Conservation (phyloP, 1,140 invertebrate genomes). For the Chironomus tepperi region DNA sequence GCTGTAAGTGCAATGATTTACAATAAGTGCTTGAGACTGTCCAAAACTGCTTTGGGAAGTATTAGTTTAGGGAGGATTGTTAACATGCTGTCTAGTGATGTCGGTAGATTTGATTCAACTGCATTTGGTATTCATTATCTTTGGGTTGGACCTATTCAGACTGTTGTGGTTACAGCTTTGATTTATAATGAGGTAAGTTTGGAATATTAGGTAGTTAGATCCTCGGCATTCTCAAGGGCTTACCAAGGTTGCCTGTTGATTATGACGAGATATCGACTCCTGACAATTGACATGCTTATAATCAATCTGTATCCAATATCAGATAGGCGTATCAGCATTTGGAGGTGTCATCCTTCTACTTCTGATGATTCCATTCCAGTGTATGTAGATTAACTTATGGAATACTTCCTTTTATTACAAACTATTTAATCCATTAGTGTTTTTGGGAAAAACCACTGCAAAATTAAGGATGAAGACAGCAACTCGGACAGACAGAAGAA, state of each 20-base stretch:
- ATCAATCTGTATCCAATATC: not conserved
- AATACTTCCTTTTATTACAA: not conserved
- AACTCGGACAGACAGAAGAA: conserved; percentile 62
- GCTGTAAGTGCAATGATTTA: conserved; percentile 16
- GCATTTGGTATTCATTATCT: conserved; percentile 47
- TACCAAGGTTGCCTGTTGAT: too few relatives aligned
- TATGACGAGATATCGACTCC: too few relatives aligned
- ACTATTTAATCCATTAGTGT: conserved; percentile 29
- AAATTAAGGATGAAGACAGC: conserved; percentile 56
- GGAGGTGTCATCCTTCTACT: conserved; percentile 52
- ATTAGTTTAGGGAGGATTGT: conserved; percentile 78
- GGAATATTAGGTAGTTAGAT: too few relatives aligned
- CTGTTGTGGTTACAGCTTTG: conserved; percentile 49
- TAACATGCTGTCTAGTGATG: conserved; percentile 79
- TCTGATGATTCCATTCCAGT: conserved; percentile 31
- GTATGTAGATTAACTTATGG: not conserved
- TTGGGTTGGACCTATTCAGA: conserved; percentile 68
- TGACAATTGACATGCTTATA: too few relatives aligned
- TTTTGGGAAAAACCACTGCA: conserved; percentile 56
- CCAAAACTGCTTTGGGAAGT: conserved; percentile 52
- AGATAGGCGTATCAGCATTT: conserved; percentile 44
- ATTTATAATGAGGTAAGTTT: conserved; percentile 49
- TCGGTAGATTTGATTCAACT: conserved; percentile 50
- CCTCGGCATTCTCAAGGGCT: too few relatives aligned
- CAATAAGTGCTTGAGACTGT: conserved; percentile 40